A percentile compares a stretch with the other conserved stretches of the same genome.
phyloP scores from a whole-genome alignment of 2,797 vertebrate species.

The Mallotus villosus region DNA sequence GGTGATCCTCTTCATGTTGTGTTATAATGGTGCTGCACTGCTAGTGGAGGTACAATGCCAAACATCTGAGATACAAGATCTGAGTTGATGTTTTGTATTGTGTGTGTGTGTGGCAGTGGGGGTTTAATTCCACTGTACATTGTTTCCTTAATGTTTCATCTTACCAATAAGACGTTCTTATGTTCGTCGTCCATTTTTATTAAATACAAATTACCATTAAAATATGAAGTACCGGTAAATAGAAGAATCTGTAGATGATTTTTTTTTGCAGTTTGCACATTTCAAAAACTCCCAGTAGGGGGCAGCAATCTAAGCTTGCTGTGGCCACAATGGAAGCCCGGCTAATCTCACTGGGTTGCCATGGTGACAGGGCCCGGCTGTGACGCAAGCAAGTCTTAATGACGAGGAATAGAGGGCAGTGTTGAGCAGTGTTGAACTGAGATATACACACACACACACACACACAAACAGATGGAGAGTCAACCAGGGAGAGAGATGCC shows the following conservation, averaged over 20 bases:
- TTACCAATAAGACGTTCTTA: too few species aligned
- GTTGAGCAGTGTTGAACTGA: slow-evolving; percentile 59
- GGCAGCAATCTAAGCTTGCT: slow-evolving; percentile 62
- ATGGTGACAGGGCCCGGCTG: slow-evolving; percentile 69
- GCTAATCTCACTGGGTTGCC: slow-evolving; percentile 70
- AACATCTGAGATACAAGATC: slow-evolving; percentile 4
- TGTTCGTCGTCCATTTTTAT: background rate
- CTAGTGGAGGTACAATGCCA: too few species aligned
- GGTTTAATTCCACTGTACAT: slow-evolving; percentile 20
- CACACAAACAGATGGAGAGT: slow-evolving; percentile 8
- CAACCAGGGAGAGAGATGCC: slow-evolving; percentile 1
- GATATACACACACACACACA: slow-evolving; percentile 33
- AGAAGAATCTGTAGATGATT: too few species aligned
- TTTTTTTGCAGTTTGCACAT: too few species aligned
- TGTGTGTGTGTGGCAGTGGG: slow-evolving; percentile 54
- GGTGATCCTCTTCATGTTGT: background rate
- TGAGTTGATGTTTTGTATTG: slow-evolving; percentile 6
- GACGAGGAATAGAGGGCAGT: slow-evolving; percentile 65
- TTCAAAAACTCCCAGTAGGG: slow-evolving; percentile 57
- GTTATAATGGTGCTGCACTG: background rate
- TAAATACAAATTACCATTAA: background rate
- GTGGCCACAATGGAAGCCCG: slow-evolving; percentile 30
- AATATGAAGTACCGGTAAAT: background rate
- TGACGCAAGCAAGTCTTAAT: slow-evolving; percentile 60
- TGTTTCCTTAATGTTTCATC: too few species aligned